Base-by-base conservation (phyloP, 37 sponge, comb jelly and placozoan species). In the Cladorhizidae sp. region DNA sequence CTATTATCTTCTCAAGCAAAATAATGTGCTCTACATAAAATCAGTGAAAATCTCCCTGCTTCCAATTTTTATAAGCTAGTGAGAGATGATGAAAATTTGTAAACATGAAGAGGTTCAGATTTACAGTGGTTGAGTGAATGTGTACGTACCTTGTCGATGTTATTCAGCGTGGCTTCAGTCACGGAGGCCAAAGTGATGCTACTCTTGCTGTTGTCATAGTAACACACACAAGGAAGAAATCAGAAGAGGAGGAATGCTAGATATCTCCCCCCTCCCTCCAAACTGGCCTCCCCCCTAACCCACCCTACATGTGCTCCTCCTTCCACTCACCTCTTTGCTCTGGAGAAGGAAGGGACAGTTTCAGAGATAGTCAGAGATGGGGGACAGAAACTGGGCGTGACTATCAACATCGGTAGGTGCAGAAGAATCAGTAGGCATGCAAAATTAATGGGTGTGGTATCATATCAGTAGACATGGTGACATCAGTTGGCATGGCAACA, bases 381-480 rank as follows among this genome's bases (percentile, higher is more conserved):
- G 1, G 83, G 83, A 49, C 41, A 59, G 39, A 73, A 82, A 17
- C 74, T 74, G 21, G 83, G 83, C 14, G 83, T 74, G 36, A 39
- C 83, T 81, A 49, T 43, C 7, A 31, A 54, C 57, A 28, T 28
- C 58, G 17, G 54, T n/a, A 39, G 50, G 70, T 20, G 39, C 43
- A n/a, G 20, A 20, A 73, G 54, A 73, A 8, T 23, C 54, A 18
- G 9, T 20, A n/a, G n/a, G n/a, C n/a, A n/a, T n/a, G n/a, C n/a
- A n/a, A n/a, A n/a, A n/a, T n/a, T n/a, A n/a, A n/a, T n/a, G n/a
- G n/a, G n/a, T n/a, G n/a, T n/a, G n/a, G n/a, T n/a, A n/a, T n/a
- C n/a, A n/a, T n/a, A n/a, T n/a, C n/a, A n/a, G n/a, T n/a, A n/a
- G n/a, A n/a, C n/a, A n/a, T n/a, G n/a, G n/a, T n/a, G n/a, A n/a